Evolutionary conservation across 2,113 vertebrate species (phyloP).

Genomic region (Neotragus pygmaeus): DNA sequence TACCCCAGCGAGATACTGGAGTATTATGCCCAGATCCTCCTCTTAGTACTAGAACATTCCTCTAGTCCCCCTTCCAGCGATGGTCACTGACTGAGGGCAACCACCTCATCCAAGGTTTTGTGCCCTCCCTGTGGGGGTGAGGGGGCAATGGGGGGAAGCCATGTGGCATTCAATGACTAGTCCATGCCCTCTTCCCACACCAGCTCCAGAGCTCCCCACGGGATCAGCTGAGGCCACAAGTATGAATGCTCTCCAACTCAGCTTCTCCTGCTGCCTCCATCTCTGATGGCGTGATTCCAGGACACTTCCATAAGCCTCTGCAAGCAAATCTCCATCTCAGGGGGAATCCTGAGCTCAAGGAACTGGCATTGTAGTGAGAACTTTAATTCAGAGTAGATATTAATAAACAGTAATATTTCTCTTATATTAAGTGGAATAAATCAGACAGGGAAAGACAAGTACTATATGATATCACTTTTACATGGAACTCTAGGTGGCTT

Average conservation of each 20-base stretch:
- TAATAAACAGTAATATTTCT: background rate
- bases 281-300: background rate
- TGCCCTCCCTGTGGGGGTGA: background rate
- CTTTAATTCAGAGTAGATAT: background rate
- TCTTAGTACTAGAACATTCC: background rate
- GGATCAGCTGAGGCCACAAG: background rate
- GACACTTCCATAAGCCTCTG: background rate
- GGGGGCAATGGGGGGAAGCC: background rate
- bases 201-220: background rate
- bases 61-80: rapidly evolving
- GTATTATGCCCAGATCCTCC: background rate
- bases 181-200: background rate
- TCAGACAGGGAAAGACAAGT: background rate
- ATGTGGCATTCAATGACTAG: background rate
- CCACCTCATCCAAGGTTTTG: background rate
- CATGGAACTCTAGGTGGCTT: background rate
- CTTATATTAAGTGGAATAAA: background rate
- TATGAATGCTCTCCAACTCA: background rate
- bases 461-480: background rate
- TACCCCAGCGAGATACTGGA: background rate
- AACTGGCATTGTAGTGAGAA: background rate
- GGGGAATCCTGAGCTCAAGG: background rate
- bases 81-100: background rate
- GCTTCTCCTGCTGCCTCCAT: background rate
- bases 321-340: background rate